Evolutionary conservation across 2,797 vertebrate genomes (phyloP).

Genomic region (Cuculus canorus): DNA sequence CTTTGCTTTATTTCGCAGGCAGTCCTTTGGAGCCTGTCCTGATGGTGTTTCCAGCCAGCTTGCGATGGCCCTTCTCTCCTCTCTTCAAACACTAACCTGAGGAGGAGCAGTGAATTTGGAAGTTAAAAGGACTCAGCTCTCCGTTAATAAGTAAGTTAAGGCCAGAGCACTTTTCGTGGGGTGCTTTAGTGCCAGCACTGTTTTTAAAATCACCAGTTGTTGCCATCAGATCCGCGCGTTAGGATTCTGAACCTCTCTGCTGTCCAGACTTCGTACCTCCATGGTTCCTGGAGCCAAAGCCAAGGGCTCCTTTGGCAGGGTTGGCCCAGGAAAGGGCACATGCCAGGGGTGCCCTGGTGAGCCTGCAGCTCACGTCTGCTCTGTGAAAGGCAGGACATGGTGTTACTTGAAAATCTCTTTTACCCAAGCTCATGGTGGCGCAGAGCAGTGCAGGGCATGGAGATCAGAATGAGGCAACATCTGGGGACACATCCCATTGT

Average conservation of each 20-base stretch:
- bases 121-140: not conserved
- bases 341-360: too few species aligned
- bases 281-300: not conserved
- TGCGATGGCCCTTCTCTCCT: not conserved
- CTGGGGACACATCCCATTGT: not conserved
- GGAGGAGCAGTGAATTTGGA: not conserved
- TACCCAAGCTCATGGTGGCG: too few species aligned
- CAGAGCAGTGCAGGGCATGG: not conserved
- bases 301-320: not conserved
- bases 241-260: not conserved
- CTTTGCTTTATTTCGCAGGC: not conserved
- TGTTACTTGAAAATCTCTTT: not conserved
- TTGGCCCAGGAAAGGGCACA: not conserved
- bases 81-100: not conserved
- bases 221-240: not conserved
- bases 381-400: fast-evolving
- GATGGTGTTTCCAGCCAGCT: not conserved
- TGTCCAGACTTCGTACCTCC: not conserved
- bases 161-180: not conserved
- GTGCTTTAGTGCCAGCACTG: not conserved
- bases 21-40: not conserved
- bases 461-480: not conserved
- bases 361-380: not conserved
- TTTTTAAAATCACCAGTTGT: not conserved
- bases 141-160: not conserved